A percentile compares a stretch with the other conserved stretches of the same genome.
Evolutionary conservation across 1,140 invertebrate genomes (phyloP).

Genomic region (Drosophila saltans): DNA sequence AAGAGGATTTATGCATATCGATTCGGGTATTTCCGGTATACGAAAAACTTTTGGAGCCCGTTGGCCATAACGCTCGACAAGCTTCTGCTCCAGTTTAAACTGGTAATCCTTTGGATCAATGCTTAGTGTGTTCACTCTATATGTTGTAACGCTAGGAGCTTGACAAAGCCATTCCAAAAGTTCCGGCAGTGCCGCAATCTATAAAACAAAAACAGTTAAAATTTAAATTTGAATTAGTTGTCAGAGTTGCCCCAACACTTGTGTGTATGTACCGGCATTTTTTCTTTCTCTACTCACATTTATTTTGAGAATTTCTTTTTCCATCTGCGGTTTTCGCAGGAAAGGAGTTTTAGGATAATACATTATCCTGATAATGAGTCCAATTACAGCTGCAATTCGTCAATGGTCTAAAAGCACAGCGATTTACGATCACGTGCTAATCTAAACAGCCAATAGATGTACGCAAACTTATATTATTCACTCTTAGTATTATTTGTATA

Average conservation of each 20-base stretch:
- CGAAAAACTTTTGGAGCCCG: slow-evolving; percentile 55
- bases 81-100: slow-evolving; percentile 54
- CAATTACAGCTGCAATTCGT: not conserved
- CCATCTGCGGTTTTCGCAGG: slow-evolving; percentile 58
- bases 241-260: slow-evolving; percentile 8
- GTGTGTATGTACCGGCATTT: not conserved
- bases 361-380: slow-evolving; percentile 33
- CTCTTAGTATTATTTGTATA: too few species aligned
- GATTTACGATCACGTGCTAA: too few species aligned
- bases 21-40: slow-evolving; percentile 61
- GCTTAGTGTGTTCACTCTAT: slow-evolving; percentile 85
- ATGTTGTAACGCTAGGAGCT: slow-evolving; percentile 86
- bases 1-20: slow-evolving; percentile 63
- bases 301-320: slow-evolving; percentile 70
- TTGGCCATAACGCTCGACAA: slow-evolving; percentile 55
- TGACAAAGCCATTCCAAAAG: slow-evolving; percentile 85
- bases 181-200: slow-evolving; percentile 62
- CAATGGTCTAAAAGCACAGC: too few species aligned
- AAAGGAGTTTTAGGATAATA: slow-evolving; percentile 79
- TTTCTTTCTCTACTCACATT: slow-evolving; percentile 56
- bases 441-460: too few species aligned
- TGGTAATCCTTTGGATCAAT: slow-evolving; percentile 78
- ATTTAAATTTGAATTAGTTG: slow-evolving; percentile 13
- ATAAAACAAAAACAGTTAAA: slow-evolving; percentile 15
- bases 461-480: too few species aligned